Percentiles rank a stretch among this genome's conserved stretches.
Evolutionary conservation across 2,113 vertebrate genomes (phyloP).

Genomic region (Brachionichthys hirsutus): DNA sequence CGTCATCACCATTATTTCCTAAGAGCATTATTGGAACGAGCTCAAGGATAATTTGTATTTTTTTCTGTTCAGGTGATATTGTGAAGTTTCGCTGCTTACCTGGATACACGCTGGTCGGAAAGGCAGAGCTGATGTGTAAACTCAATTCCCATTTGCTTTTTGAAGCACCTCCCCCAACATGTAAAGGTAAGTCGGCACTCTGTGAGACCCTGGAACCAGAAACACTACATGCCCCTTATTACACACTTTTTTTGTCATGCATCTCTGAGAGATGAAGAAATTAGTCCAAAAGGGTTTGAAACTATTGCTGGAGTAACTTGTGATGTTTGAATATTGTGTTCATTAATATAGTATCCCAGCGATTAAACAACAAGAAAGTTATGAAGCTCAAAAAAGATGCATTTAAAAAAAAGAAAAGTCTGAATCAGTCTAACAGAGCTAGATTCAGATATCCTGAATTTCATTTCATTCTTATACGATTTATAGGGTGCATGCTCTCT

Average conservation of each 20-base stretch:
- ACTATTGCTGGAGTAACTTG: no score
- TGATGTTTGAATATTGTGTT: no score
- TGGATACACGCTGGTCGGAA: constrained; percentile 89
- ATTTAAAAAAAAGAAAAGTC: constrained; percentile 48
- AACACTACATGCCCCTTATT: no score
- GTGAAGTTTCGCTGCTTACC: constrained; percentile 89
- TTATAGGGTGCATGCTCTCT: background rate
- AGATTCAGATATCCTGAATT: no score
- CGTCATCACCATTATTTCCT: constrained; percentile 16
- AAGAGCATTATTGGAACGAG: constrained; percentile 22
- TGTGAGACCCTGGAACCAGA: background rate
- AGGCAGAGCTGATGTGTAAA: constrained; percentile 88
- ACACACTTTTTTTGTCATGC: no score
- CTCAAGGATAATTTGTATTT: constrained; percentile 8
- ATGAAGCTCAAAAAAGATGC: constrained; percentile 27
- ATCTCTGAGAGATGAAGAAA: background rate
- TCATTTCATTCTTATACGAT: background rate
- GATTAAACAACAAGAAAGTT: background rate
- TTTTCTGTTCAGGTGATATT: constrained; percentile 81
- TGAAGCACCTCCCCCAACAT: constrained; percentile 85
- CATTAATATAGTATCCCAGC: background rate
- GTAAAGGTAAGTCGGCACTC: constrained; percentile 84
- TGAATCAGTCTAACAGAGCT: no score
- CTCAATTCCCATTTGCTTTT: constrained; percentile 90
- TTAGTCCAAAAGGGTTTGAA: no score